phyloP scores from a whole-genome alignment of 2,113 vertebrate genomes.

The Theristicus caerulescens region DNA sequence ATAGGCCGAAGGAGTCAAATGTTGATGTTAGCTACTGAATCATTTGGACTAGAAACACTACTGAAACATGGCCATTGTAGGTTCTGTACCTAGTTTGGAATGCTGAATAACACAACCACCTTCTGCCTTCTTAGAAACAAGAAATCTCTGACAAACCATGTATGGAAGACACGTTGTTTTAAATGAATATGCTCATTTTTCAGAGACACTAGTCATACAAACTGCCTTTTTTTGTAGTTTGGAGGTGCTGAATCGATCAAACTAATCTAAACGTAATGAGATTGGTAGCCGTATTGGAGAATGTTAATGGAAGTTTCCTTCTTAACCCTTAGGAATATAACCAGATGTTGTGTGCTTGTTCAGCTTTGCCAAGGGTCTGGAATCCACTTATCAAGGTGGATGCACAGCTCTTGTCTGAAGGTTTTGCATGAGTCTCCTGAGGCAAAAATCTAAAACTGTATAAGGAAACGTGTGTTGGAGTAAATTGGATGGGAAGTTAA shows the following conservation, averaged over 20 bases:
- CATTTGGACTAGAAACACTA: slow-evolving; percentile 72
- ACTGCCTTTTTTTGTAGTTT: slow-evolving; percentile 37
- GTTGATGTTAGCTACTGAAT: slow-evolving; percentile 69
- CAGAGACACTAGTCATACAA: slow-evolving; percentile 4
- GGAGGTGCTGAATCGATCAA: slow-evolving; percentile 35
- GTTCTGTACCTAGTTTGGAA: slow-evolving; percentile 32
- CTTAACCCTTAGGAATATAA: not conserved
- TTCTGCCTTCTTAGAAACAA: slow-evolving; percentile 32
- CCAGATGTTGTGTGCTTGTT: not conserved
- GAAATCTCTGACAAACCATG: slow-evolving; percentile 5
- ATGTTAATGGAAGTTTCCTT: not conserved
- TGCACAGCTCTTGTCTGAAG: slow-evolving; percentile 7
- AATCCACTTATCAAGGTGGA: not conserved
- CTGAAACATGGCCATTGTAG: slow-evolving; percentile 54
- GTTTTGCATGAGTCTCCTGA: not conserved
- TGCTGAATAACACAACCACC: slow-evolving; percentile 27
- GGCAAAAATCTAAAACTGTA: not conserved
- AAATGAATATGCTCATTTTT: not conserved
- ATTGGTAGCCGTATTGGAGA: slow-evolving; percentile 19
- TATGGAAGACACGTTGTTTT: not conserved
- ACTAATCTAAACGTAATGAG: not conserved
- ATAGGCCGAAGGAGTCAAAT: slow-evolving; percentile 33
- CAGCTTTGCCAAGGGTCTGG: not conserved
- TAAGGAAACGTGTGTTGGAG: not conserved
- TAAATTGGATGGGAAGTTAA: not conserved